Evolutionary conservation across 1,140 invertebrate genomes (phyloP), one percentile per base, ranked within the genome.

Genomic region (Amphibalanus amphitrite): DNA sequence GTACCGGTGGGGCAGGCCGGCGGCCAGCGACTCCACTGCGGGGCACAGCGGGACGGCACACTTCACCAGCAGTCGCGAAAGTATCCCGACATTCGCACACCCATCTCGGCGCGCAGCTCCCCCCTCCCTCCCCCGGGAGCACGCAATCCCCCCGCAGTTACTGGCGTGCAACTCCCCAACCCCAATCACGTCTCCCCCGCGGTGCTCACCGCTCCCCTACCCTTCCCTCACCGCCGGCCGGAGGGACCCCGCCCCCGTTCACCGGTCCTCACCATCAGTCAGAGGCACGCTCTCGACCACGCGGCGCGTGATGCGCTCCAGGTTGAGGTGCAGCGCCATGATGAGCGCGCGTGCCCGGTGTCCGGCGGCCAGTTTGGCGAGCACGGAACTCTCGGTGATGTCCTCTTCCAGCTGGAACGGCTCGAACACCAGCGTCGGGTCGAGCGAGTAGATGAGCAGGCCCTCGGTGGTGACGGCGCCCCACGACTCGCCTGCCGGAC

Each of bases 391-490:
- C 8, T 26, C 90, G 0, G 93, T 98, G 3, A 95, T 89, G 71
- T 86, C 85, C 13, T 88, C 78, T 69, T 93, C 90, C 8, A 97
- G 81, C 68, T 91, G 85, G 79, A 91, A 93, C 0, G 94, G 94
- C 83, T 95, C 92, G 79, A 90, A 94, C 0, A 88, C 81, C 1
- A 86, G 80, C 71, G 86, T 87, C 30, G 85, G 82, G 76, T 93
- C 91, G 29, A 97, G 82, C 0, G 92, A 90, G 81, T 97, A 98
- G 67, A 97, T 83, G 1, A 97, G 80, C 0, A 98, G 83, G 8
- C 96, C 97, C 84, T 98, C 95, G 0, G 95, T 97, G 0, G 92
- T 92, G 0, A 90, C 90, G 3, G 92, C 91, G 23, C 90, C 89
- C 86, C 93, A 98, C 10, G 88, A 85, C 64, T 65, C 64, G n/a